Conservation (phyloP, 2,888 invertebrate genomes). For the Agriotes lineatus region DNA sequence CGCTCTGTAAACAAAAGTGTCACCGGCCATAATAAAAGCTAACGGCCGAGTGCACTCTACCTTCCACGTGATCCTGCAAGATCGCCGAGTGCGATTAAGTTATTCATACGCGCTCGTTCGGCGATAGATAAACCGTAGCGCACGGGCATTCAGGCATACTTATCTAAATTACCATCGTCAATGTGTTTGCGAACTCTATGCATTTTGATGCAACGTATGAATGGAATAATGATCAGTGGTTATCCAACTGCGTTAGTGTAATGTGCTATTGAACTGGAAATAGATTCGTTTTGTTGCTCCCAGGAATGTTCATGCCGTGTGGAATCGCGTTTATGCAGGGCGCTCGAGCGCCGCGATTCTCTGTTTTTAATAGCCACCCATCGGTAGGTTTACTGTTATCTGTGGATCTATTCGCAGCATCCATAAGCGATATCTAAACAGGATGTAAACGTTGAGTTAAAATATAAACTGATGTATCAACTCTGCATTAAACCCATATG, state of each 20-base stretch:
- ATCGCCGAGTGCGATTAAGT: conserved; percentile 36
- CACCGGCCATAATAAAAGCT: too few relatives aligned
- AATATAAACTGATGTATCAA: too few relatives aligned
- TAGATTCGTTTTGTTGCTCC: conserved; percentile 19
- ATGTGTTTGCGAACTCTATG: conserved; percentile 43
- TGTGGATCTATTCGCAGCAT: too few relatives aligned
- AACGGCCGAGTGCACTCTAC: too few relatives aligned
- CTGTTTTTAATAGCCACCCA: too few relatives aligned
- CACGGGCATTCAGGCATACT: conserved; percentile 30
- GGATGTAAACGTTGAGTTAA: too few relatives aligned
- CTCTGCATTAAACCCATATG: too few relatives aligned
- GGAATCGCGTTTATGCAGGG: background rate
- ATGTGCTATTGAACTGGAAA: conserved; percentile 24
- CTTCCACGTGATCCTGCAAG: conserved; percentile 26
- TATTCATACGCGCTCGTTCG: conserved; percentile 36
- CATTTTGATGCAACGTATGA: conserved; percentile 44
- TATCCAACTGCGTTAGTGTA: conserved; percentile 36
- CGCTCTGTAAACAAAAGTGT: too few relatives aligned
- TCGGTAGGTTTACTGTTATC: too few relatives aligned
- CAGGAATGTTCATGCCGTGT: background rate
- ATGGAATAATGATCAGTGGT: conserved; percentile 42
- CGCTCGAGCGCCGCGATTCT: too few relatives aligned
- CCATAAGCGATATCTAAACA: too few relatives aligned
- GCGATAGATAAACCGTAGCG: conserved; percentile 16
- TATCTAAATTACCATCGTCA: conserved; percentile 45